Base-by-base conservation (phyloP, 2,113 vertebrate genomes). In the Jaculus jaculus region DNA sequence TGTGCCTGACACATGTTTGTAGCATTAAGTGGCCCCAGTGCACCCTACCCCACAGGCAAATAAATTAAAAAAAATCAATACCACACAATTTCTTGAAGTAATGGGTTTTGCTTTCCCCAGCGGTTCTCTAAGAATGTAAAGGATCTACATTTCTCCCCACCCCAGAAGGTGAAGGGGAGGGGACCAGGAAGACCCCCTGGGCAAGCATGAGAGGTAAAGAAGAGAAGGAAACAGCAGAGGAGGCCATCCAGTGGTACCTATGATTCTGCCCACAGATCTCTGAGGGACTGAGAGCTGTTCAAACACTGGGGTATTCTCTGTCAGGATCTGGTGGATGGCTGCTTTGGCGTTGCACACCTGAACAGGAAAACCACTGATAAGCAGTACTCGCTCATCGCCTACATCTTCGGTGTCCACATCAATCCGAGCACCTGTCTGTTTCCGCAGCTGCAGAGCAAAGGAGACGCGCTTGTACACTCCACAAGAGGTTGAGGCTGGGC, bases 181-280 rank as follows among this genome's bases (percentile, higher is more conserved):
- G 90, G 63, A 68, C 66, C 68, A 73, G 61, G 68, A 84, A 89
- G 77, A 39, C n/a, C 60, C 60, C 54, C 23, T 42, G 15, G 12
- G 58, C 84, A 87, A 51, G 58, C 60, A 10, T 71, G 51, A 87
- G 78, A 92, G 71, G 79, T 30, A 68, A 47, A 90, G 74, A 85
- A 72, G 23, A 65, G 8, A 75, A 83, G 42, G 21, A 5, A 87
- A n/a, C 15, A 92, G 73, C 28, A 90, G 81, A 89, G 65, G 60
- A 65, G 84, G 91, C n/a, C 20, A 30, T 90, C 66, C 66, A 58
- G 61, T 16, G n/a, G 37, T 96, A 99, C 99, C 99, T 95, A 99
- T 99, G 71, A 99, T 99, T 47, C 99, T 98, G 77, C 99, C 98
- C 30, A 99, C 97, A 0, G 98, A 98, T 0, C 97, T 97, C 94